Percentiles rank a stretch among this genome's conserved stretches.
These are phyloP conservation scores for Pollenia angustigena DNA, from an alignment of 2,888 invertebrate genomes.

Conservation along the genomic window DNA sequence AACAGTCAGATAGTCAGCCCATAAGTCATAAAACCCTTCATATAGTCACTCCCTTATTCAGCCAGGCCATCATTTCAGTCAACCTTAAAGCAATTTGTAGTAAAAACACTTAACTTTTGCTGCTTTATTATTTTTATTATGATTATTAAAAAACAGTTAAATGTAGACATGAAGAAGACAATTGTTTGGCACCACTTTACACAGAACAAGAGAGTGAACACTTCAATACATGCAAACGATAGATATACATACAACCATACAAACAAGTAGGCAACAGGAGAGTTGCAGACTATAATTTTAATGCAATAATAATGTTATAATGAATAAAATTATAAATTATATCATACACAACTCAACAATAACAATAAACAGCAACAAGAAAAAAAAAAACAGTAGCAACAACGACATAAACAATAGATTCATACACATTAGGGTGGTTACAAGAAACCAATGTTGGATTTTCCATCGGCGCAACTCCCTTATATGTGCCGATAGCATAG, in stretches of 20 bases:
- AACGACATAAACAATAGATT: conserved; percentile 4
- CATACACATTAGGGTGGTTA: too few species aligned
- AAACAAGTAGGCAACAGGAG: background rate
- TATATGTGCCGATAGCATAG: too few species aligned
- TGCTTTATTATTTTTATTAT: conserved; percentile 41
- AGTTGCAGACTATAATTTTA: conserved; percentile 36
- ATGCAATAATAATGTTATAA: conserved; percentile 59
- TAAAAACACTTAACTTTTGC: conserved; percentile 52
- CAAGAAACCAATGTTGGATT: too few species aligned
- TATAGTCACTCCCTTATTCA: background rate
- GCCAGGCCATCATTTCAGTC: conserved; percentile 11
- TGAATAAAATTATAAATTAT: conserved; percentile 60
- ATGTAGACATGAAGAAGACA: conserved; percentile 43
- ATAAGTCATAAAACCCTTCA: background rate
- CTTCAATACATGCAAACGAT: background rate
- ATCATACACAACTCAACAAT: conserved; percentile 34
- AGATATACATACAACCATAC: background rate
- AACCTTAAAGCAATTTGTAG: conserved; percentile 62
- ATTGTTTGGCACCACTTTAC: conserved; percentile 40
- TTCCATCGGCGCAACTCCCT: too few species aligned
- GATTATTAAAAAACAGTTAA: conserved; percentile 48
- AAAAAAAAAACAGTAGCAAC: conserved; percentile 27
- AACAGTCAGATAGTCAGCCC: background rate
- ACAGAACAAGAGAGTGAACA: background rate
- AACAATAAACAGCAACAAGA: conserved; percentile 19